Evolutionary conservation across 2,888 invertebrate species (phyloP).

Genomic region (Lasius platythorax): DNA sequence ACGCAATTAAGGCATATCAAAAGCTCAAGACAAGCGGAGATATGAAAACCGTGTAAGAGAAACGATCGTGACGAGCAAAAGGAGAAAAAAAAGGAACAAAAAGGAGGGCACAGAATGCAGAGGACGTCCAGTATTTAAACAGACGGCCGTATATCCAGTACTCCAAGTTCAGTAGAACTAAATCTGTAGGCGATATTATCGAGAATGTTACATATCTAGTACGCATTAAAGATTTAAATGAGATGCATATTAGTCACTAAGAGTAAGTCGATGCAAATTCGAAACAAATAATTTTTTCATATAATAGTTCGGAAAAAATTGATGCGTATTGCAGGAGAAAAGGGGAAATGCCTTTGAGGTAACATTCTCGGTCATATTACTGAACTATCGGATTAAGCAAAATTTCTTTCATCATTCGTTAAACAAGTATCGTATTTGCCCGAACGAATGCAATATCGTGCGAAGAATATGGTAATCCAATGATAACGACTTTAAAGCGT

Average conservation of each 20-base stretch:
- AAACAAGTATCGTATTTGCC: conserved; percentile 36
- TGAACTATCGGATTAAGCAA: conserved; percentile 42
- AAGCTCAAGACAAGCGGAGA: conserved; percentile 48
- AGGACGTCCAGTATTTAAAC: conserved; percentile 46
- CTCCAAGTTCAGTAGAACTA: conserved; percentile 51
- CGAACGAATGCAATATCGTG: conserved; percentile 32
- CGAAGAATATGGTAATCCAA: conserved; percentile 62
- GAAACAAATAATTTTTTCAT: neutral
- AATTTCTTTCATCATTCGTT: conserved; percentile 47
- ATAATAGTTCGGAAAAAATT: neutral
- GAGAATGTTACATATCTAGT: conserved; percentile 53
- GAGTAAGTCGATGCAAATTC: no score
- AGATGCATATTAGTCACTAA: neutral
- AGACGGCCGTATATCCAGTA: conserved; percentile 44
- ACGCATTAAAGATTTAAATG: conserved; percentile 7
- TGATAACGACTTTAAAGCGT: conserved; percentile 9
- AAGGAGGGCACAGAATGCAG: conserved; percentile 43
- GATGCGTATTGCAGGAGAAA: neutral
- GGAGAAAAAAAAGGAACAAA: neutral
- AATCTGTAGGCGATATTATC: conserved; percentile 28
- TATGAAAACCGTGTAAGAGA: conserved; percentile 44
- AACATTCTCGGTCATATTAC: conserved; percentile 48
- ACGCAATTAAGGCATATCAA: conserved; percentile 75
- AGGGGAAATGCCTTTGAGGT: neutral
- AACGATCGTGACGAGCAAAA: conserved; percentile 38